Percentiles rank a stretch among this genome's conserved stretches.
Evolutionary conservation across 1,140 invertebrate genomes (phyloP).

Genomic region (Drosophila repletoides): DNA sequence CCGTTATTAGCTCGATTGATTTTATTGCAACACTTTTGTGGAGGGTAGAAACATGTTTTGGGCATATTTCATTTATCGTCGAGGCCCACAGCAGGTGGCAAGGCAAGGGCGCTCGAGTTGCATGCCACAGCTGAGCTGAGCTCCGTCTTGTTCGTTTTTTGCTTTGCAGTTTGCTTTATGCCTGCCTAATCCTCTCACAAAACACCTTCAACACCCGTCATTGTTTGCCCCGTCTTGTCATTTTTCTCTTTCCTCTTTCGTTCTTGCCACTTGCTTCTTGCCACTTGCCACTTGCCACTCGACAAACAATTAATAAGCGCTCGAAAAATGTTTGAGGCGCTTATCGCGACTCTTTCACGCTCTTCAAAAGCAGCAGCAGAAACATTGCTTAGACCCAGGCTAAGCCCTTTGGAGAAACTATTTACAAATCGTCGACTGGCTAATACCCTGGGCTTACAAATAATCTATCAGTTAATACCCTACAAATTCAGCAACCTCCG

Average conservation of each 20-base stretch:
- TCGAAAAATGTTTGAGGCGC: constrained; percentile 68
- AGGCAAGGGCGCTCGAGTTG: neutral
- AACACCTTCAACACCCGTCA: constrained; percentile 19
- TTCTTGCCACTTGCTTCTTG: constrained; percentile 2
- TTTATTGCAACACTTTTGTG: constrained; percentile 59
- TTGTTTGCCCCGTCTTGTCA: neutral
- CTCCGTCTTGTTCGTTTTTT: too few species aligned
- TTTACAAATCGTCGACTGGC: neutral
- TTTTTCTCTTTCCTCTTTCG: neutral
- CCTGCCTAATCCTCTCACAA: constrained; percentile 54
- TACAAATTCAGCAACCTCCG: too few species aligned
- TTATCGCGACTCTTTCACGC: constrained; percentile 68
- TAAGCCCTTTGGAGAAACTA: constrained; percentile 1
- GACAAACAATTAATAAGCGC: constrained; percentile 76
- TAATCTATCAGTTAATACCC: too few species aligned
- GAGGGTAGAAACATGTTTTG: neutral
- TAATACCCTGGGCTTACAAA: constrained; percentile 1
- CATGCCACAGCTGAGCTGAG: neutral
- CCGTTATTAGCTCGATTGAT: constrained; percentile 75
- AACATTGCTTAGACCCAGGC: neutral
- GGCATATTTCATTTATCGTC: constrained; percentile 22
- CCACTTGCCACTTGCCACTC: constrained; percentile 41
- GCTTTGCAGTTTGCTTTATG: constrained; percentile 30
- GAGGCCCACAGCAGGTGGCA: constrained; percentile 36
- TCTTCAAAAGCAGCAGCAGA: neutral